Evolutionary conservation across 1,140 invertebrate genomes (phyloP).

Genomic region (Amyelois transitella): DNA sequence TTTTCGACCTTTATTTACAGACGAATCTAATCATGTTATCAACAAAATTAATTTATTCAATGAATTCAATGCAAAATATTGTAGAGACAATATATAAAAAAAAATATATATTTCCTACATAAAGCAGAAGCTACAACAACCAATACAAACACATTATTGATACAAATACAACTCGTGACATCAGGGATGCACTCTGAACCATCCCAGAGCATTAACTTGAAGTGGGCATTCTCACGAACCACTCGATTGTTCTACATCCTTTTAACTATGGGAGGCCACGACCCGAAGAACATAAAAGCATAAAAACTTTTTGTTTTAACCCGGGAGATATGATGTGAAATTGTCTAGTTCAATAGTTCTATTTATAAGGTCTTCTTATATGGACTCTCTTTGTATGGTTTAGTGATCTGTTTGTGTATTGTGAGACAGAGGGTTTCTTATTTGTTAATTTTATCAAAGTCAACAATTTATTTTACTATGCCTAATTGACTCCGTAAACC

Average conservation of each 20-base stretch:
- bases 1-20: too few relatives aligned
- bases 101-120: not conserved
- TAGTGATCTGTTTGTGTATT: too few relatives aligned
- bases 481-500: too few relatives aligned
- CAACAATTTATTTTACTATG: too few relatives aligned
- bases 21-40: too few relatives aligned
- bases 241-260: slow-evolving; percentile 54
- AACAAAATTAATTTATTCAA: too few relatives aligned
- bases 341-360: not conserved
- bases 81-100: not conserved
- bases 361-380: too few relatives aligned
- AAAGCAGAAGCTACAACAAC: not conserved
- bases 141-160: not conserved
- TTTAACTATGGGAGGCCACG: slow-evolving; percentile 60
- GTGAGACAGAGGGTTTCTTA: too few relatives aligned
- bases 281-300: slow-evolving; percentile 17
- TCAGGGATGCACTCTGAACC: slow-evolving; percentile 27
- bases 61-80: not conserved
- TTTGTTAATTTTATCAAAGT: too few relatives aligned
- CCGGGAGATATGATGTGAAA: not conserved
- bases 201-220: slow-evolving; percentile 45
- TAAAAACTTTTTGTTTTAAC: slow-evolving; percentile 2
- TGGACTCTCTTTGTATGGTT: too few relatives aligned
- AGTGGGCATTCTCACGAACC: slow-evolving; percentile 63
- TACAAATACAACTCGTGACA: slow-evolving; percentile 35